These are phyloP conservation scores for Ornithoptera alexandrae DNA, from an alignment of 2,888 invertebrate species.

Conservation along the genomic window DNA sequence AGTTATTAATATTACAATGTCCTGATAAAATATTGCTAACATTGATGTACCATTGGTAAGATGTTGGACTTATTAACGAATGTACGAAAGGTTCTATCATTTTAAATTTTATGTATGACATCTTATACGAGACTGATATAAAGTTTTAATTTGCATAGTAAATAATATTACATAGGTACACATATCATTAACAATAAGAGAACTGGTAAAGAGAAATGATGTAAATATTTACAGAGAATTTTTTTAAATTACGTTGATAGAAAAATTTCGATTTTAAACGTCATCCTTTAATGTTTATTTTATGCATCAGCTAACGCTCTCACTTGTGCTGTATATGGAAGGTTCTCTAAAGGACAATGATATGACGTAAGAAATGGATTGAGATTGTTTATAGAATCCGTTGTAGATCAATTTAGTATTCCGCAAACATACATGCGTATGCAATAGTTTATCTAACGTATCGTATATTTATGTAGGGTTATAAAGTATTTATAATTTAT, in stretches of 20 bases:
- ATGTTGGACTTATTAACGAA: slow-evolving; percentile 52
- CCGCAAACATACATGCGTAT: slow-evolving; percentile 6
- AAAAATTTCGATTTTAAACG: slow-evolving; percentile 7
- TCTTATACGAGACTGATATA: slow-evolving; percentile 40
- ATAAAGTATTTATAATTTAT: slow-evolving; percentile 12
- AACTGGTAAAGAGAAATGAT: slow-evolving; percentile 20
- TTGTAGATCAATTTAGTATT: slow-evolving; percentile 5
- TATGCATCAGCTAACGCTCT: neutral
- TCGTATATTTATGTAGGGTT: slow-evolving; percentile 8
- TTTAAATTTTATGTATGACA: slow-evolving; percentile 43
- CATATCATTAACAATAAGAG: slow-evolving; percentile 15
- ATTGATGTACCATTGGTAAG: slow-evolving; percentile 58
- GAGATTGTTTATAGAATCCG: neutral
- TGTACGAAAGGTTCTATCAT: slow-evolving; percentile 48
- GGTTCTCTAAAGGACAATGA: slow-evolving; percentile 7
- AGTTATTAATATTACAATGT: slow-evolving; percentile 50
- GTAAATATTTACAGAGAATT: slow-evolving; percentile 25
- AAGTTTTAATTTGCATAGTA: slow-evolving; percentile 24
- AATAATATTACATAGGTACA: slow-evolving; percentile 24
- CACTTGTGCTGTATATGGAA: neutral
- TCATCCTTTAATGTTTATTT: slow-evolving; percentile 10
- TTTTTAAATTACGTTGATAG: slow-evolving; percentile 3
- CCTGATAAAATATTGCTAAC: slow-evolving; percentile 60
- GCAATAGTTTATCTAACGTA: slow-evolving; percentile 1
- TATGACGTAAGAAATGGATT: slow-evolving; percentile 2